Evolutionary conservation across 1,140 invertebrate species (phyloP).

Genomic region (Zophobas morio): DNA sequence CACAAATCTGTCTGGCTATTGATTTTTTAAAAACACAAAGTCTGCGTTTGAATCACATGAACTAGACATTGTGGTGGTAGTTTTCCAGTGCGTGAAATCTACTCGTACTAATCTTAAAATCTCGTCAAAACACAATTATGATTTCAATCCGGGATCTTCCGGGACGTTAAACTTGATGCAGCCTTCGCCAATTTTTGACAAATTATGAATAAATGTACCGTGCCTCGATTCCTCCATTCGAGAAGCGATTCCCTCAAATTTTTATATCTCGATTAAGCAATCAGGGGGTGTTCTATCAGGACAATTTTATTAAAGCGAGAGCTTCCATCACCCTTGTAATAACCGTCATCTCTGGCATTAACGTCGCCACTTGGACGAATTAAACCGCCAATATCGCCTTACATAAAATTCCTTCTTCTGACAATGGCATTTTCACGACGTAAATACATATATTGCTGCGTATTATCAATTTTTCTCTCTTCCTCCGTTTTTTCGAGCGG

Average conservation of each 20-base stretch:
- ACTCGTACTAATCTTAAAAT: not conserved
- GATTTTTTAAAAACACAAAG: no score
- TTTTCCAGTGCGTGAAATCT: no score
- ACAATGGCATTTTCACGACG: slow-evolving; percentile 6
- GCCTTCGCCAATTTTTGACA: not conserved
- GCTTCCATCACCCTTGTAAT: slow-evolving; percentile 38
- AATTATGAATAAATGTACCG: slow-evolving; percentile 14
- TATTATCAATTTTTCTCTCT: slow-evolving; percentile 26
- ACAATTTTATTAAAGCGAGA: slow-evolving; percentile 22
- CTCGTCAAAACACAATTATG: slow-evolving; percentile 19
- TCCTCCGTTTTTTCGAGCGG: not conserved
- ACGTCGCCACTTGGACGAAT: slow-evolving; percentile 27
- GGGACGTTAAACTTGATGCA: slow-evolving; percentile 16
- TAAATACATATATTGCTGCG: slow-evolving; percentile 11
- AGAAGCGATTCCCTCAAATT: slow-evolving; percentile 21
- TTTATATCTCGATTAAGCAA: slow-evolving; percentile 34
- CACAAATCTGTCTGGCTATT: no score
- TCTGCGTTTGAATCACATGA: no score
- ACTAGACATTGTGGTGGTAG: no score
- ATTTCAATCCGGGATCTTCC: not conserved
- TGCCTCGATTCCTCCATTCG: slow-evolving; percentile 9
- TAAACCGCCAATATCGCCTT: slow-evolving; percentile 25
- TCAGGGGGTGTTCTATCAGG: not conserved
- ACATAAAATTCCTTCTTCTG: slow-evolving; percentile 1
- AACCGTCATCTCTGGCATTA: slow-evolving; percentile 33